Evolutionary conservation across 2,113 vertebrate genomes (phyloP).

Genomic region (Antechinus stuartii): DNA sequence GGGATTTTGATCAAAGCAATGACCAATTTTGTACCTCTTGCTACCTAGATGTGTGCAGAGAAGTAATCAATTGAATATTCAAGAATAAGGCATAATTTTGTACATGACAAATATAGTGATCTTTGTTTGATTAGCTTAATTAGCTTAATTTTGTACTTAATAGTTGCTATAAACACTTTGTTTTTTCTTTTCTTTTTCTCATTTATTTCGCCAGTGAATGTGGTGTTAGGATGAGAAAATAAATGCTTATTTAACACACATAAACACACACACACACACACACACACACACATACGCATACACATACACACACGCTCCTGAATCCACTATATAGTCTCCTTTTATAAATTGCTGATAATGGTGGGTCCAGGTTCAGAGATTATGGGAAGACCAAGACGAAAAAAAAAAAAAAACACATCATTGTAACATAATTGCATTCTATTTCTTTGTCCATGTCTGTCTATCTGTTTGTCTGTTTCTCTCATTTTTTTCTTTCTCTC

Average conservation of each 20-base stretch:
- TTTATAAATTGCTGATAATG: not conserved
- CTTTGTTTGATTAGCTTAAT: not conserved
- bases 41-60: not conserved
- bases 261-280: too few relatives aligned
- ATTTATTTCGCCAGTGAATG: not conserved
- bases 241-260: not conserved
- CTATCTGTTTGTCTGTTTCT: too few relatives aligned
- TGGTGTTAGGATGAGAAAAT: not conserved
- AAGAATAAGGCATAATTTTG: not conserved
- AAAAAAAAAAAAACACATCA: not conserved
- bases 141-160: not conserved
- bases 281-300: too few relatives aligned
- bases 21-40: not conserved
- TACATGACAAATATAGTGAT: not conserved
- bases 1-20: not conserved
- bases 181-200: not conserved
- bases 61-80: not conserved
- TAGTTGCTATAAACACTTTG: not conserved
- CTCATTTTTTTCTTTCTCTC: too few relatives aligned
- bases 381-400: not conserved
- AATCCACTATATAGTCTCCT: not conserved
- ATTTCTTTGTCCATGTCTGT: too few relatives aligned
- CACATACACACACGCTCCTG: not conserved
- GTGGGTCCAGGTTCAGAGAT: not conserved
- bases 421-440: not conserved